Base-by-base conservation (phyloP, 2,113 vertebrate genomes). In the Vulpes vulpes region DNA sequence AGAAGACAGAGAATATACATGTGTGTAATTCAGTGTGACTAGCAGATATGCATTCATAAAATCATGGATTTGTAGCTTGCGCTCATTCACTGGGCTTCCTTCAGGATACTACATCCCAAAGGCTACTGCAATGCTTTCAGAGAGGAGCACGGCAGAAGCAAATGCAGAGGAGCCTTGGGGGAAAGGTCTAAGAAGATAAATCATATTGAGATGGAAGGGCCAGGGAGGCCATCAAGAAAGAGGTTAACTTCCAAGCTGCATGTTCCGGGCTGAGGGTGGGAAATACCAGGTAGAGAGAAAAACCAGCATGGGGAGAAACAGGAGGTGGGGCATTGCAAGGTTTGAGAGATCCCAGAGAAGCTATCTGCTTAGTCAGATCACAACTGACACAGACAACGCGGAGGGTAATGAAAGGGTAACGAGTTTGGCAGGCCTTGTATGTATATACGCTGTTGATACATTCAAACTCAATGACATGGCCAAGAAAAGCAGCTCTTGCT, bases 231-330 rank as follows among this genome's bases (percentile, higher is more conserved):
- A 35, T 15, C 15, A 16, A 43, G 11, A 43, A n/a, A 60, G 20
- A 59, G 11, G 49, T 0, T 78, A 43, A 27, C 23, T 51, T 51
- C 25, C 12, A 32, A 89, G 49, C 14, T 71, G 17, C 15, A 2
- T 7, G 35, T 80, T 74, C 85, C 84, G 10, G 12, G 35, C 30
- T 53, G 16, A 96, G 4, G 53, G 74, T 3, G 55, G 6, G 25
- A 76, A 32, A 80, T 7, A 27, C 20, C 9, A 35, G 62, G 20
- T 16, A 17, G 3, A 32, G 20, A 64, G 15, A 59, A 62, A 8
- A 86, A 32, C 2, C 2, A 27, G 8, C 19, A 30, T 0, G 5
- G 17, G 14, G 8, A 32, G 10, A 16, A 30, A 3, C 1, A 5
- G 27, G 27, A 80, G 49, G n/a, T 3, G 2, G 20, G 20, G 11